Percentiles rank a stretch among this genome's conserved stretches.
Conservation (phyloP, 2,888 invertebrate genomes). For the Drosophila fulvimacula region DNA sequence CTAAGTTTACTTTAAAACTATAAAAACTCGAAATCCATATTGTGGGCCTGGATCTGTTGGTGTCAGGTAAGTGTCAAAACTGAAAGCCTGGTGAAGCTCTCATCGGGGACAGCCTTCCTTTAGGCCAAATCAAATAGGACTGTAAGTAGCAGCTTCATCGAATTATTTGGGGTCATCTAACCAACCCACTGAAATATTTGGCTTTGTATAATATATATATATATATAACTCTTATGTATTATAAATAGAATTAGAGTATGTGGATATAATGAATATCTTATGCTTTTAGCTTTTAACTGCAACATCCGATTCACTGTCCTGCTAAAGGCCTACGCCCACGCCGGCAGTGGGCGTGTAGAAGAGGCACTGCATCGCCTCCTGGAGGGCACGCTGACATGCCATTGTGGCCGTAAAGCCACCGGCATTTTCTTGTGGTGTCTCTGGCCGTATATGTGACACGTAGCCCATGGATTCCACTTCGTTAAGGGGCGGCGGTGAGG, state of each 20-base stretch:
- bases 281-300: slow-evolving; percentile 4
- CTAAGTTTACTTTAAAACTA: too few species aligned
- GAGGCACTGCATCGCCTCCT: slow-evolving; percentile 94
- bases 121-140: too few species aligned
- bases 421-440: slow-evolving; percentile 91
- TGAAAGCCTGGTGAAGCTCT: too few species aligned
- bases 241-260: slow-evolving; percentile 34
- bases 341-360: slow-evolving; percentile 76
- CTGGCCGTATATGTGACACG: slow-evolving; percentile 90
- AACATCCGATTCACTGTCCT: neutral
- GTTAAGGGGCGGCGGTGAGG: slow-evolving; percentile 88
- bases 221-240: slow-evolving; percentile 3
- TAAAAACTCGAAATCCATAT: too few species aligned
- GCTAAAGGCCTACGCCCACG: slow-evolving; percentile 21
- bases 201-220: neutral
- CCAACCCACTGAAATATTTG: neutral
- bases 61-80: too few species aligned
- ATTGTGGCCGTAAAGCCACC: slow-evolving; percentile 94
- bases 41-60: too few species aligned
- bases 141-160: too few species aligned
- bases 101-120: too few species aligned
- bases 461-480: slow-evolving; percentile 90
- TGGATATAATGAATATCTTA: slow-evolving; percentile 32
- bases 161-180: neutral
- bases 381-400: slow-evolving; percentile 93